These are phyloP conservation scores for Apodemus agrarius DNA, from an alignment of 2,797 vertebrate genomes.

Conservation along the genomic window DNA sequence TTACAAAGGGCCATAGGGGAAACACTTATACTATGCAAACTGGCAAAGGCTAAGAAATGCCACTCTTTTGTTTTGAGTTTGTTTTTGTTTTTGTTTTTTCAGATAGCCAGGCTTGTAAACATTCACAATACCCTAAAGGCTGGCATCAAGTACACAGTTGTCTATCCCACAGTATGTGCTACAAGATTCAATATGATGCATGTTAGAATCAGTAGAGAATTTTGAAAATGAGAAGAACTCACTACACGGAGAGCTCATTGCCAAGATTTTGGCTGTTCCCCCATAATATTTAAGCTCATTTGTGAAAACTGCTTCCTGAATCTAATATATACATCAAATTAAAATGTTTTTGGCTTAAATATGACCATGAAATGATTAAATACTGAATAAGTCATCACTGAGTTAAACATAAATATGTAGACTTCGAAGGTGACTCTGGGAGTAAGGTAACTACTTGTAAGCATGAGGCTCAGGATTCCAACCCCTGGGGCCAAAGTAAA, in stretches of 20 bases:
- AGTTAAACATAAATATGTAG: not conserved
- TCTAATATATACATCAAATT: not conserved
- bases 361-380: not conserved
- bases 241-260: not conserved
- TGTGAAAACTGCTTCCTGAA: conserved; percentile 31
- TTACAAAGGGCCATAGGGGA: not conserved
- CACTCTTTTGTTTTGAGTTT: not conserved
- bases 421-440: not conserved
- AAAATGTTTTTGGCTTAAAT: not conserved
- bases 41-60: not conserved
- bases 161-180: not conserved
- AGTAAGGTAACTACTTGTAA: not conserved
- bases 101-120: not conserved
- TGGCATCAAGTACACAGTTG: not conserved
- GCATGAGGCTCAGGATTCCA: not conserved
- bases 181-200: not conserved
- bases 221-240: not conserved
- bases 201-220: not conserved
- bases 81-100: not conserved
- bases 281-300: not conserved
- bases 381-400: not conserved
- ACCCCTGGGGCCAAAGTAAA: not conserved
- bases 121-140: not conserved
- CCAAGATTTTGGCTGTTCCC: not conserved
- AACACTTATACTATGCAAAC: conserved; percentile 29